These are phyloP conservation scores for Dromiciops gliroides DNA, from an alignment of 2,113 vertebrate genomes.

Conservation along the genomic window DNA sequence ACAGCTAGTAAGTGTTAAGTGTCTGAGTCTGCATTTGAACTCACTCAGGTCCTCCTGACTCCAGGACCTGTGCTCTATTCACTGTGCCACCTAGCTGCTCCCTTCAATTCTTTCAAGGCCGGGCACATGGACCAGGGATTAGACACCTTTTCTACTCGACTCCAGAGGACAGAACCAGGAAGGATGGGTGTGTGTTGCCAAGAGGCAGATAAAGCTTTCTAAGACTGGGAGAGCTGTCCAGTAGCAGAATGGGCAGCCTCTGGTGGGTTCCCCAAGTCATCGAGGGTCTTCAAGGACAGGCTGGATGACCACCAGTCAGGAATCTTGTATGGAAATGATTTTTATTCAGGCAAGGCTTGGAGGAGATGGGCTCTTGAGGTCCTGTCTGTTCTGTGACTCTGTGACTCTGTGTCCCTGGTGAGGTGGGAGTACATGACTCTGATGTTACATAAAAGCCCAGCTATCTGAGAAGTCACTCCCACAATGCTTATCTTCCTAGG, in stretches of 20 bases:
- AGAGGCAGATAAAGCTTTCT: background rate
- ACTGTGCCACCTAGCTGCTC: too few species aligned
- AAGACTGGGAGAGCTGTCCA: background rate
- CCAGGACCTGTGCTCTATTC: too few species aligned
- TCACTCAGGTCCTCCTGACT: too few species aligned
- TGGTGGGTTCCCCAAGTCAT: background rate
- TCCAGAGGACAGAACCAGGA: background rate
- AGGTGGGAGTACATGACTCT: background rate
- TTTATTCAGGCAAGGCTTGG: background rate
- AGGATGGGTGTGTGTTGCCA: too few species aligned
- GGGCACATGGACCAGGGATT: background rate
- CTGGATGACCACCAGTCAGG: background rate
- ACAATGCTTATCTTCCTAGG: background rate
- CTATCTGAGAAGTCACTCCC: background rate
- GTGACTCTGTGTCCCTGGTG: background rate
- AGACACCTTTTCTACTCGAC: background rate
- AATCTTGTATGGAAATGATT: background rate
- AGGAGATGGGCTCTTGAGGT: background rate
- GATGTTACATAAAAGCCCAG: background rate
- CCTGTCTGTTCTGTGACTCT: background rate
- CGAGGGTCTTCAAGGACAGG: background rate
- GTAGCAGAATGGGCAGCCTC: background rate
- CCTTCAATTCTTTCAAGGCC: background rate
- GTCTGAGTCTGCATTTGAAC: too few species aligned
- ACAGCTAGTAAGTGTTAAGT: too few species aligned